phyloP scores from a whole-genome alignment of 2,888 invertebrate species.

The Nemotelus pantherinus region DNA sequence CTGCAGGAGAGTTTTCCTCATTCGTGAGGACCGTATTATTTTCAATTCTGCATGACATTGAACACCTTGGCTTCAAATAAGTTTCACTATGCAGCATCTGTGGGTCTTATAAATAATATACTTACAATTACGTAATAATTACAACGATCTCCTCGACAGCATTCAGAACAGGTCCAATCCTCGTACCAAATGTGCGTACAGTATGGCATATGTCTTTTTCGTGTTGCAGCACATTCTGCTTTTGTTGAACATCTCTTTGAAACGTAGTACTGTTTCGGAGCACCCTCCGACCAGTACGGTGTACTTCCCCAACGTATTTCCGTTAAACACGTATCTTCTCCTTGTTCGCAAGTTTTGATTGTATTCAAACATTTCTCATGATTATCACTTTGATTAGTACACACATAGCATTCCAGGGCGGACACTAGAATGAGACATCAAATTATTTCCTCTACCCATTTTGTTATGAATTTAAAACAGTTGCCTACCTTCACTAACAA shows the following conservation, averaged over 20 bases:
- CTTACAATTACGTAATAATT: conserved; percentile 95
- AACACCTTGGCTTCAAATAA: too few relatives aligned
- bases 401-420: conserved; percentile 93
- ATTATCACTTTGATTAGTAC: conserved; percentile 91
- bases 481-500: conserved; percentile 34
- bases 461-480: too few relatives aligned
- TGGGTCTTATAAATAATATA: conserved; percentile 54
- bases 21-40: too few relatives aligned
- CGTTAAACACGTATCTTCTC: conserved; percentile 81
- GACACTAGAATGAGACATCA: conserved; percentile 51
- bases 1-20: too few relatives aligned
- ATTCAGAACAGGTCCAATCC: conserved; percentile 96
- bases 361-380: conserved; percentile 91
- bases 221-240: conserved; percentile 77
- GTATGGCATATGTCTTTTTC: conserved; percentile 76
- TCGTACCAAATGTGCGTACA: conserved; percentile 95
- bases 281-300: conserved; percentile 95
- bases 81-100: too few relatives aligned
- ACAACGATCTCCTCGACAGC: conserved; percentile 94
- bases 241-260: conserved; percentile 90
- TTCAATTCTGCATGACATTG: too few relatives aligned
- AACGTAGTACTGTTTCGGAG: conserved; percentile 91
- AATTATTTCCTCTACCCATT: neutral
- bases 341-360: conserved; percentile 88
- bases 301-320: conserved; percentile 91